Base-by-base conservation (phyloP, 2,797 vertebrate species). In the Acestrorhynchus altus region DNA sequence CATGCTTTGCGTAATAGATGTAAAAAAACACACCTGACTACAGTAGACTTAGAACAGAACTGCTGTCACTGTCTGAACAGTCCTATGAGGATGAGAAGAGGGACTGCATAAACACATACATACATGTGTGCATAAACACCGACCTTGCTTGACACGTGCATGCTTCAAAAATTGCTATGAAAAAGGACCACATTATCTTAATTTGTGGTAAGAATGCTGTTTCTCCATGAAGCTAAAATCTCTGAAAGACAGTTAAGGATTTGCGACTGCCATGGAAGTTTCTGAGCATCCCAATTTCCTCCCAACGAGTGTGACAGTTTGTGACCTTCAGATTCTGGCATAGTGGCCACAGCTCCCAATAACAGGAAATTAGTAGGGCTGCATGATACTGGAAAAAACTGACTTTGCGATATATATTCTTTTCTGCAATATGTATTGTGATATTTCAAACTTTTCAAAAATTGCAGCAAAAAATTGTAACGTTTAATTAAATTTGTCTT, bases 51-150 rank as follows among this genome's bases (percentile, higher is more conserved):
- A 92, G 87, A 88, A 92, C 89, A 91, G 92, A 92, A 90, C 87
- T 92, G 91, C 89, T 93, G 88, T 93, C 92, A 91, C 88, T 92
- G 88, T 92, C 92, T 90, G 92, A 93, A 88, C 90, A 70, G 91
- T 91, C 93, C 93, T 94, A 93, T 77, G 86, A 90, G 86, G 90
- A 89, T 84, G 88, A 94, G 91, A 94, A 88, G 87, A 91, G 89
- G 82, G 87, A 90, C 92, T 90, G 86, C 49, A 89, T 92, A 82
- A 93, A 90, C 89, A 88, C 49, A 88, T 90, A 92, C 86, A 83
- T 78, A 81, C 81, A 81, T 12, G 89, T 54, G 90, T 81, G 70
- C 72, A 82, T 66, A 71, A 89, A 78, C 63, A 66, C 78, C 31
- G 26, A 76, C 74, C 76, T 71, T 4, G 11, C 24, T 46, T 44